These are phyloP conservation scores for Phoxinus phoxinus DNA, from an alignment of 2,113 vertebrate genomes.

Conservation along the genomic window DNA sequence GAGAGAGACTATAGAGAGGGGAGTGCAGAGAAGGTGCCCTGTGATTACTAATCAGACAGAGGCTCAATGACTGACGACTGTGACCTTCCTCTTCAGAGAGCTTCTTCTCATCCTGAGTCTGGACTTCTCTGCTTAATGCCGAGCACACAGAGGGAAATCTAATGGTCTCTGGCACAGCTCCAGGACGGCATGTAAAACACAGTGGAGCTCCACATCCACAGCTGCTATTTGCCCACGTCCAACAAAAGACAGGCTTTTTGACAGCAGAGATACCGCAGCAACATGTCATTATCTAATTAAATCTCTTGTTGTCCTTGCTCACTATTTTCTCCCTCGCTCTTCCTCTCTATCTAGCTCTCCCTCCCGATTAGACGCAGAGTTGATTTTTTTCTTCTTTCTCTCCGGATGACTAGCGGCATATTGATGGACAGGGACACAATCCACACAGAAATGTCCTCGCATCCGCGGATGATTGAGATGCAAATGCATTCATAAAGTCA, in stretches of 20 bases:
- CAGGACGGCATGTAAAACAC: conserved; percentile 37
- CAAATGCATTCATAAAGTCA: conserved; percentile 44
- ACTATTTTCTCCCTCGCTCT: neutral
- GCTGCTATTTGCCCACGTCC: conserved; percentile 13
- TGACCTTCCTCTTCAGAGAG: conserved; percentile 32
- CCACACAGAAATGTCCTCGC: conserved; percentile 10
- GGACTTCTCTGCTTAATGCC: conserved; percentile 28
- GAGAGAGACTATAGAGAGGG: neutral
- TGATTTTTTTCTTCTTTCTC: conserved; percentile 21
- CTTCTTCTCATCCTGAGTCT: neutral
- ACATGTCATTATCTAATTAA: conserved; percentile 53
- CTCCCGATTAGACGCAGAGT: conserved; percentile 20
- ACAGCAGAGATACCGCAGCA: conserved; percentile 39
- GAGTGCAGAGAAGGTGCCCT: conserved; percentile 1
- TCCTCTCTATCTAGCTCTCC: conserved; percentile 4
- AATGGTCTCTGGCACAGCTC: conserved; percentile 38
- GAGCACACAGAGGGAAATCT: conserved; percentile 1
- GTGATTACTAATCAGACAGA: conserved; percentile 29
- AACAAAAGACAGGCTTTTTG: conserved; percentile 26
- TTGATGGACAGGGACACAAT: conserved; percentile 44
- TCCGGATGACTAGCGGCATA: neutral
- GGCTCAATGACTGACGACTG: conserved; percentile 3
- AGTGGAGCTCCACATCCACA: conserved; percentile 29
- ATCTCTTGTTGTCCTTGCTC: conserved; percentile 48
- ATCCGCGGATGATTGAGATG: conserved; percentile 38